Base-by-base conservation (phyloP, 2,113 vertebrate species). In the Trichomycterus rosablanca region DNA sequence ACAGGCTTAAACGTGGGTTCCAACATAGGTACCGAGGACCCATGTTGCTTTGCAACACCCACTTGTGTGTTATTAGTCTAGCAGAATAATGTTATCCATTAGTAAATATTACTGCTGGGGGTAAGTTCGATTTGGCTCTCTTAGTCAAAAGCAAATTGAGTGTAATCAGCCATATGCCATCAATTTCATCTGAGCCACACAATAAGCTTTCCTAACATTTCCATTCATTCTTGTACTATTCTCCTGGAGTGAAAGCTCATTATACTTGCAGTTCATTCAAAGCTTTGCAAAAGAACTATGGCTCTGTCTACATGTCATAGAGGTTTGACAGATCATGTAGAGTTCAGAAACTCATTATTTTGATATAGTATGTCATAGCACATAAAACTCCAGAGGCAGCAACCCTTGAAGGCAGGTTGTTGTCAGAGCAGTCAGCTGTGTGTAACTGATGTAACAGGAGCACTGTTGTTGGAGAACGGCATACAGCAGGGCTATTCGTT, bases 291-390 rank as follows among this genome's bases (percentile, higher is more conserved):
- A 64, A 55, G 20, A 53, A 64, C 19, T 30, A 42, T 16, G 20
- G 9, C 2, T 5, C 30, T 45, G 39, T 46, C 19, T 46, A 18
- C 6, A 14, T 35, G 28, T 64, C 42, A 45, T 10, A 26, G 52
- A 14, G 32, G 30, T 15, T 37, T 46, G 61, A 35, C 50, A 45
- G 32, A 11, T 16, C 45, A 34, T 63, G 19, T 35, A 24, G 42
- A 26, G 23, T 20, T 39, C 11, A 55, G n/a, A 45, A 48, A 28
- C 23, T 26, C 32, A 45, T 54, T 63, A 54, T 5, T 2, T 23
- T 46, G 61, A 45, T 53, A 44, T 34, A 63, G 20, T 63, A 28
- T 63, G 19, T 53, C 49, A 18, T 53, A 53, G 39, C 23, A 20
- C 11, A 30, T 28, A 42, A 10, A 16, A 35, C 23, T 42, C 16